Evolutionary conservation across 2,888 invertebrate species (phyloP).

Genomic region (Limnephilus lunatus): DNA sequence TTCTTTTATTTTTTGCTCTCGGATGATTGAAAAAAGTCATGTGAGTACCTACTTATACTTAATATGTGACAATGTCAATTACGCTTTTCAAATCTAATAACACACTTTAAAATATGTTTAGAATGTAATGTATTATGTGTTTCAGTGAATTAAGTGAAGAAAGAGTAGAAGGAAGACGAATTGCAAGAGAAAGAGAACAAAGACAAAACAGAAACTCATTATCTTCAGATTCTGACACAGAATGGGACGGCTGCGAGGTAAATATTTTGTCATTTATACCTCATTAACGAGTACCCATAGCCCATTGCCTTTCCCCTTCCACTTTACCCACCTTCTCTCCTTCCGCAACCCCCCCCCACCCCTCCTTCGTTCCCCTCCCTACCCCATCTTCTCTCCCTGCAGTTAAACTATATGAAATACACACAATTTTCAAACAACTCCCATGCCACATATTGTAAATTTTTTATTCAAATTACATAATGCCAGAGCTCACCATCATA

Average conservation of each 20-base stretch:
- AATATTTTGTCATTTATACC: not conserved
- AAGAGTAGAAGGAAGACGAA: slow-evolving; percentile 81
- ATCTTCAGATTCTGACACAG: slow-evolving; percentile 86
- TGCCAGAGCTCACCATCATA: too few species aligned
- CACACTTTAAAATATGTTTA: not conserved
- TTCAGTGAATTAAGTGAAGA: slow-evolving; percentile 83
- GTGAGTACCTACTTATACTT: not conserved
- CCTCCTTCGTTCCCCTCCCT: too few species aligned
- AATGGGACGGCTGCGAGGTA: slow-evolving; percentile 82
- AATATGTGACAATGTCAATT: not conserved
- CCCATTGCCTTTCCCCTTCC: too few species aligned
- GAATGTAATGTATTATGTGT: slow-evolving; percentile 68
- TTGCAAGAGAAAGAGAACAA: slow-evolving; percentile 78
- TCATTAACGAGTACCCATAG: too few species aligned
- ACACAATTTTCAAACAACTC: too few species aligned
- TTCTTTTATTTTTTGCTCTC: not conserved
- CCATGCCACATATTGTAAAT: too few species aligned
- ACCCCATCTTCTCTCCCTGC: too few species aligned
- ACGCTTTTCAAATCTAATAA: not conserved
- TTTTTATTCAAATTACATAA: too few species aligned
- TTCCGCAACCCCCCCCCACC: too few species aligned
- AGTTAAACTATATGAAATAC: too few species aligned
- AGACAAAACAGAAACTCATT: slow-evolving; percentile 72
- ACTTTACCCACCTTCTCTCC: too few species aligned
- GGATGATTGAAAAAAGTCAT: not conserved